Evolutionary conservation across 2,113 vertebrate genomes (phyloP), one percentile per base, ranked within the genome.

Genomic region (Nannobrachium achirus): DNA sequence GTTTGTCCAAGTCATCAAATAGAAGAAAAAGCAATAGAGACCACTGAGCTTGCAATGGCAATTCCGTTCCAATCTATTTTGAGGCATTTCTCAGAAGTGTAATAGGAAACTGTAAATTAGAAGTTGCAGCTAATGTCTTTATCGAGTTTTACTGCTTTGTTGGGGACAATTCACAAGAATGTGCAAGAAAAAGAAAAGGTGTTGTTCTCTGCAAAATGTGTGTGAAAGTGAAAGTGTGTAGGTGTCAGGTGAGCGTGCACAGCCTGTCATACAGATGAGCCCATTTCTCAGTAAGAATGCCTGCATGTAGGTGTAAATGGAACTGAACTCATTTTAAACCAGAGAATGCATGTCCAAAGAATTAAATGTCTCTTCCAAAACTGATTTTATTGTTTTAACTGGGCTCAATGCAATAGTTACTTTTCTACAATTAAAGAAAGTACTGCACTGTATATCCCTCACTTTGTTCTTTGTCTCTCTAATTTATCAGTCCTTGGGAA

Each of bases 21-120:
- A 63, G 20, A 73, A 67, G 73, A 68, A 56, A 79, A 73, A 79
- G 78, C 82, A 85, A 83, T 78, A 80, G 40, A 72, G 38, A 46
- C 65, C 41, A 58, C 46, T 57, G 59, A n/a, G 71, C 57, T 62
- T 46, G 49, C 71, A 48, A 76, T 60, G 58, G 63, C 50, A 41
- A 57, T 38, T 38, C 8, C 63, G 66, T 52, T 70, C 53, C 50
- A 61, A 69, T 56, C 45, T 56, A 14, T 56, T n/a, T 15, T 19
- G 40, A 59, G 40, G 10, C 13, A 57, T 56, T 57, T 63, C 44
- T 56, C 59, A 51, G 53, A 59, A 53, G 67, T 69, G 57, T 45
- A 45, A 15, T 66, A 59, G 15, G 50, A 77, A 15, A 65, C 68
- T 40, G 41, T 60, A 73, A 56, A 66, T 69, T 44, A 78, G 4